A percentile compares a stretch with the other conserved stretches of the same genome.
phyloP scores from a whole-genome alignment of 2,888 invertebrate species.

The Platerodrilus igneus region DNA sequence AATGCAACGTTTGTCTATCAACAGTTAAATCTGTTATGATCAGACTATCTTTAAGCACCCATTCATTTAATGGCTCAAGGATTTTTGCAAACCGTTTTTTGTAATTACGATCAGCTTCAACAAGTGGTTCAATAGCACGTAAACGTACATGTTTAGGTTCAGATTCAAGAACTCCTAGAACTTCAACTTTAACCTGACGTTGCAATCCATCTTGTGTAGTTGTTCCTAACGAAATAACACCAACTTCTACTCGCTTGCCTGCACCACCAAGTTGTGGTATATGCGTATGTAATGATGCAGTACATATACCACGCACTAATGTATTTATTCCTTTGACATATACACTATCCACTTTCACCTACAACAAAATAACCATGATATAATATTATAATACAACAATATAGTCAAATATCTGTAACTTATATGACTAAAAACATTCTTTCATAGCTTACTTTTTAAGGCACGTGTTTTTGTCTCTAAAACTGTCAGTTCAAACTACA shows the following conservation, averaged over 20 bases:
- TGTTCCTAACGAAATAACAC: slow-evolving; percentile 83
- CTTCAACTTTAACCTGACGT: slow-evolving; percentile 78
- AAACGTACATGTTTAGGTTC: slow-evolving; percentile 68
- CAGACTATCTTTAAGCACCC: slow-evolving; percentile 74
- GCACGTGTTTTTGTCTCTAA: too few species aligned
- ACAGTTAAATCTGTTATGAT: slow-evolving; percentile 81
- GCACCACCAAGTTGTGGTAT: slow-evolving; percentile 68
- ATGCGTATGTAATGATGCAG: slow-evolving; percentile 75
- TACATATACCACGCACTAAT: slow-evolving; percentile 71
- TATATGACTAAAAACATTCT: too few species aligned
- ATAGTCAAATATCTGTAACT: background rate
- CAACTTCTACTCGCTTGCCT: slow-evolving; percentile 67
- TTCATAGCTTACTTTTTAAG: too few species aligned
- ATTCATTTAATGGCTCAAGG: slow-evolving; percentile 68
- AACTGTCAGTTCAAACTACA: too few species aligned
- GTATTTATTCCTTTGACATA: slow-evolving; percentile 67
- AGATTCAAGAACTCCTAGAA: slow-evolving; percentile 76
- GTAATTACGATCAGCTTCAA: slow-evolving; percentile 72
- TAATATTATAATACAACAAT: background rate
- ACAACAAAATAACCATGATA: slow-evolving; percentile 11
- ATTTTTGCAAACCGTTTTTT: slow-evolving; percentile 78
- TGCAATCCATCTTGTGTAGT: slow-evolving; percentile 67
- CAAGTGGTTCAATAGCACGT: slow-evolving; percentile 76
- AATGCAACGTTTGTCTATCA: slow-evolving; percentile 70
- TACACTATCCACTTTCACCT: slow-evolving; percentile 63